Conservation (phyloP, 1,140 invertebrate species). For the Helicoverpa armigera region DNA sequence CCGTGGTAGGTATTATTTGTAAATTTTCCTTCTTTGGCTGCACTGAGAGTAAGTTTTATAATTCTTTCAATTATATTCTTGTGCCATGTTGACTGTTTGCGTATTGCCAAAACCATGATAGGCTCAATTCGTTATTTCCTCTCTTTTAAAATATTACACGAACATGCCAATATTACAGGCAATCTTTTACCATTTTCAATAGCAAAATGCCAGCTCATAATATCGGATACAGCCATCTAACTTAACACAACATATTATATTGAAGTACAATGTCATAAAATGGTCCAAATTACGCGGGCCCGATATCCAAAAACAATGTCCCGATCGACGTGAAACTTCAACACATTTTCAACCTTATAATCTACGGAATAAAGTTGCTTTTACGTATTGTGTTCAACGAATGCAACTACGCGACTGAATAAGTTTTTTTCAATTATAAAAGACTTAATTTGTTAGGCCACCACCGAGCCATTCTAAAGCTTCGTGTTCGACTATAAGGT, state of each 20-base stretch:
- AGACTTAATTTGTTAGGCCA: slow-evolving; percentile 69
- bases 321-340: slow-evolving; percentile 56
- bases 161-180: slow-evolving; percentile 7
- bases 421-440: slow-evolving; percentile 83
- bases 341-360: slow-evolving; percentile 59
- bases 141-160: not conserved
- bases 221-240: slow-evolving; percentile 47
- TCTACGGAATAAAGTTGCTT: slow-evolving; percentile 60
- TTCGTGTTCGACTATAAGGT: slow-evolving; percentile 47
- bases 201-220: slow-evolving; percentile 40
- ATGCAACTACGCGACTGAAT: slow-evolving; percentile 81
- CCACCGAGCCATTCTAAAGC: slow-evolving; percentile 50
- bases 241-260: slow-evolving; percentile 57
- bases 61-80: no score
- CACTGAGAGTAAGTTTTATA: no score
- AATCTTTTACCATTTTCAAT: slow-evolving; percentile 46
- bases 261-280: slow-evolving; percentile 75
- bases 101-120: not conserved
- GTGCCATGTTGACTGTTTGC: no score
- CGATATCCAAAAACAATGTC: slow-evolving; percentile 81
- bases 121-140: not conserved
- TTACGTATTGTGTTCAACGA: slow-evolving; percentile 59
- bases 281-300: slow-evolving; percentile 79
- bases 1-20: no score
- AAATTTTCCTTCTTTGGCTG: no score